Base-by-base conservation (phyloP, 2,113 vertebrate genomes). In the Corynorhinus townsendii region DNA sequence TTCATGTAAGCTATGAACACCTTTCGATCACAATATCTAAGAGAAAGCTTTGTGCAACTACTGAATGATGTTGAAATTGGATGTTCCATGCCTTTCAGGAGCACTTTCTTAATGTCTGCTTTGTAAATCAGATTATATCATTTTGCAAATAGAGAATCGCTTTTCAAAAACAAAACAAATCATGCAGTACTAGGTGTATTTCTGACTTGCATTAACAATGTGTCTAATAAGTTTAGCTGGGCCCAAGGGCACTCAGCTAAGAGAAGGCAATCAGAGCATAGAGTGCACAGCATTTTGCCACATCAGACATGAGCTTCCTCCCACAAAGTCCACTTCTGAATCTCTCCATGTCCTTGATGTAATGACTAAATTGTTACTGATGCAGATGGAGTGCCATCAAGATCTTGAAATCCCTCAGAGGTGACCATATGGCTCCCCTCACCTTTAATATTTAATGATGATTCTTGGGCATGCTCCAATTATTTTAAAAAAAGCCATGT, bases 351-450 rank as follows among this genome's bases (percentile, higher is more conserved):
- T 91, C 97, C 95, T 98, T 98, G 97, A 96, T 92, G 93, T 97
- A 96, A 95, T 96, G 96, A 92, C 93, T 95, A 95, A 97, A 96
- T 86, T 89, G 94, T 96, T 97, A 96, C 68, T 84, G 95, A 72
- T 94, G 98, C 97, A 98, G 96, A 98, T 97, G 98, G 97, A 95
- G 88, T 45, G 88, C 97, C 97, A 96, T 93, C 91, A 89, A 96
- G 69, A 96, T 91, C 89, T 89, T 72, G 93, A 94, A 96, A 96
- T 96, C 96, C 97, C 97, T 95, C 96, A 82, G 94, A 98, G 96
- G 86, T 98, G 93, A 96, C 97, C 97, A 98, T 98, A 98, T 98
- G 97, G 97, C 71, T 97, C 89, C 93, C 93, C 93, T 91, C 94
- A 95, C 88, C 1, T 93, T 98, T 96, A 94, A 77, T 97, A 94